Percentiles rank a stretch among this genome's conserved stretches.
These are phyloP conservation scores for Nansenia antarctica DNA, from an alignment of 2,113 vertebrate species.

Conservation along the genomic window DNA sequence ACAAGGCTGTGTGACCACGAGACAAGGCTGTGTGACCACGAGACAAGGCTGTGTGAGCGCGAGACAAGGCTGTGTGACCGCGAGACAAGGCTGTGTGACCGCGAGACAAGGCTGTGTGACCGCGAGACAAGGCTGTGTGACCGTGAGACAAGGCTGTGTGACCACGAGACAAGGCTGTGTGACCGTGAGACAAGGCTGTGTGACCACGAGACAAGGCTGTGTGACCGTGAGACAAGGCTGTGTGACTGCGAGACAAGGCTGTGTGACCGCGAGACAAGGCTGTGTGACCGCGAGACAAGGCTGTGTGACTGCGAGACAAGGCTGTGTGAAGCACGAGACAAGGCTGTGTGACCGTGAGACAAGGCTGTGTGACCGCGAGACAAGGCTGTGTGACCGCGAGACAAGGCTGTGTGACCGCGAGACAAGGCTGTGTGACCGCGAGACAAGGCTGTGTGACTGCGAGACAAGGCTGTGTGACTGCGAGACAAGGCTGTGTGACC, in stretches of 20 bases:
- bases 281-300: not conserved
- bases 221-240: too few species aligned
- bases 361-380: too few species aligned
- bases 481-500: not conserved
- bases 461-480: too few species aligned
- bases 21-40: not conserved
- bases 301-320: not conserved
- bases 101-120: too few species aligned
- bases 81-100: not conserved
- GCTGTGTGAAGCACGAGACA: too few species aligned
- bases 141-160: too few species aligned
- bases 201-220: not conserved
- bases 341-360: constrained; percentile 1
- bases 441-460: constrained; percentile 2
- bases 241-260: not conserved
- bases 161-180: not conserved
- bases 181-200: too few species aligned
- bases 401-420: not conserved
- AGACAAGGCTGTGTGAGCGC: constrained; percentile 2
- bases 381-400: not conserved
- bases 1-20: not conserved
- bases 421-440: not conserved
- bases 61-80: too few species aligned
- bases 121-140: not conserved
- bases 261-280: too few species aligned